Conservation (phyloP, 2,113 vertebrate species). For the Falco punctatus region DNA sequence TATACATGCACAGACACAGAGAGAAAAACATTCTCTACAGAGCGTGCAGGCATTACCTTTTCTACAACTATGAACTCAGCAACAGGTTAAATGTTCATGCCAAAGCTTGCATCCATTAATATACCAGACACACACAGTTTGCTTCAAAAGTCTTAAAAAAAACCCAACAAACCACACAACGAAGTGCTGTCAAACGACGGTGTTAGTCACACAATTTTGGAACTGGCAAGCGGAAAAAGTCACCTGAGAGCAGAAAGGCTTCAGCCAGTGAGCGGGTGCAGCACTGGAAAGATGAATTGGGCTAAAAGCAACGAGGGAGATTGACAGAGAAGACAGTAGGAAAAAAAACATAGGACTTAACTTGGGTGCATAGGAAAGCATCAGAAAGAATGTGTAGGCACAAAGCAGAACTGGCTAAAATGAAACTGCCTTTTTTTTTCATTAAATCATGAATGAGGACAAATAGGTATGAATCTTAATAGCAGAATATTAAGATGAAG, state of each 20-base stretch:
- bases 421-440: not conserved
- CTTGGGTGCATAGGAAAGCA: constrained; percentile 2
- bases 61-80: not conserved
- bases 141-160: constrained; percentile 34
- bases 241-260: constrained; percentile 86
- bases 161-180: not conserved
- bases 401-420: not conserved
- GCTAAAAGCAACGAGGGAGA: constrained; percentile 79
- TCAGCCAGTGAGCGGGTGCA: constrained; percentile 86
- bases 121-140: constrained; percentile 69
- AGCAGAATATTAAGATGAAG: not conserved
- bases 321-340: constrained; percentile 60
- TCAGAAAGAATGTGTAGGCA: not conserved
- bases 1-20: not conserved
- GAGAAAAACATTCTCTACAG: not conserved
- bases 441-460: not conserved
- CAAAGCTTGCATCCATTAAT: constrained; percentile 44
- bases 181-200: constrained; percentile 26
- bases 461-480: not conserved
- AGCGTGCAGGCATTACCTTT: not conserved
- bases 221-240: constrained; percentile 76
- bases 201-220: constrained; percentile 68
- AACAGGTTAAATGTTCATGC: constrained; percentile 53
- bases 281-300: constrained; percentile 83
- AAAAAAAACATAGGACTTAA: constrained; percentile 30